These are phyloP conservation scores for Alca torda DNA, from an alignment of 2,797 vertebrate species.

Conservation along the genomic window DNA sequence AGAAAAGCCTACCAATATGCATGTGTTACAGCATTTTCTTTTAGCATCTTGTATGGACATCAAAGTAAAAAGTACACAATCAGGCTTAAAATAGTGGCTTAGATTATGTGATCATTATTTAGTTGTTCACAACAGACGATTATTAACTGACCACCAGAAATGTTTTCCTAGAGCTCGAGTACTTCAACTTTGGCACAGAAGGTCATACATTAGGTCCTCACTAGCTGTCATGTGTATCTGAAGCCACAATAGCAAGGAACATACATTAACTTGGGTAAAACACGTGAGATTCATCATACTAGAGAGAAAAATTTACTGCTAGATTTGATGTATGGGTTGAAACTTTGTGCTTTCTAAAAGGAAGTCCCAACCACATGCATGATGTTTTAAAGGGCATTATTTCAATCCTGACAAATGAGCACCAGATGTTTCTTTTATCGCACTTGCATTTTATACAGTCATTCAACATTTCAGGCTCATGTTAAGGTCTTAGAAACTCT, in stretches of 20 bases:
- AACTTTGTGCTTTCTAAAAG: neutral
- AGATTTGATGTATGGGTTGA: neutral
- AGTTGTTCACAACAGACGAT: neutral
- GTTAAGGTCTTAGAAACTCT: slow-evolving; percentile 1
- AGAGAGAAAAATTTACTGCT: neutral
- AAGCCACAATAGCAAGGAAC: neutral
- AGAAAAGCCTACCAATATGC: neutral
- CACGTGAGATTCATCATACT: neutral
- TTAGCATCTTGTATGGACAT: neutral
- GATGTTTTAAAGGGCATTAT: slow-evolving; percentile 18
- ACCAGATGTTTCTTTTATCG: slow-evolving; percentile 5
- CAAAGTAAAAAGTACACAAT: neutral
- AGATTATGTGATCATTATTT: neutral
- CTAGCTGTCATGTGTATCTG: neutral
- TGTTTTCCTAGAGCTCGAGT: neutral
- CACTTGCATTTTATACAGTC: neutral
- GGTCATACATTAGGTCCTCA: neutral
- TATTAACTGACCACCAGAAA: neutral
- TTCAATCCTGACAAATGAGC: slow-evolving; percentile 20
- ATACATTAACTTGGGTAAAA: neutral
- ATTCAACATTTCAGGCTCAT: neutral
- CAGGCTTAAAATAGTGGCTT: neutral
- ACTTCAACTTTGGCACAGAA: neutral
- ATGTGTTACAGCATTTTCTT: neutral
- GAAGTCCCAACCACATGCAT: neutral